phyloP scores from a whole-genome alignment of 1,140 invertebrate species.

The Callitettix versicolor region DNA sequence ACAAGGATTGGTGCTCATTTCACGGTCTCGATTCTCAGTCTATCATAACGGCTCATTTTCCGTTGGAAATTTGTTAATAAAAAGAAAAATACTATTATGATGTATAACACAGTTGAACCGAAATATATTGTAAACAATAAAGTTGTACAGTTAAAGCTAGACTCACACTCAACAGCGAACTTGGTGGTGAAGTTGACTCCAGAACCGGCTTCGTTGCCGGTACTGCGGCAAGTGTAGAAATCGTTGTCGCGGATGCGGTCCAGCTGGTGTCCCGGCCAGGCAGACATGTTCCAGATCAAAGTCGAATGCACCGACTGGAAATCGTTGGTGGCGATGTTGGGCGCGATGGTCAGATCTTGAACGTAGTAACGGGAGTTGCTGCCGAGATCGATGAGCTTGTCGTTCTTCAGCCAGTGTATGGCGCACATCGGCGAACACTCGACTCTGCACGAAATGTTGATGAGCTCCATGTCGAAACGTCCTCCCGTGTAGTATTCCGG shows the following conservation, averaged over 20 bases:
- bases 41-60: too few species aligned
- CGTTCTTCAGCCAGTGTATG: constrained; percentile 73
- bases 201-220: constrained; percentile 54
- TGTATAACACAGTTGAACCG: too few species aligned
- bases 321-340: constrained; percentile 64
- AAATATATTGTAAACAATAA: too few species aligned
- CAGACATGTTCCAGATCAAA: constrained; percentile 69
- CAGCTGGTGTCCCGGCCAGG: constrained; percentile 65
- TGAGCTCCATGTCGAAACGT: constrained; percentile 51
- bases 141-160: too few species aligned
- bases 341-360: constrained; percentile 46
- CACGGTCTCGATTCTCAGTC: too few species aligned
- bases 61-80: too few species aligned
- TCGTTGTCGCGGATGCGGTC: constrained; percentile 65
- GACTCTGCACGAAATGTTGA: constrained; percentile 73
- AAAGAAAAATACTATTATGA: too few species aligned
- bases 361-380: constrained; percentile 51
- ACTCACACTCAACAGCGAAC: constrained; percentile 83
- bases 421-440: constrained; percentile 78
- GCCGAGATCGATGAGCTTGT: constrained; percentile 43
- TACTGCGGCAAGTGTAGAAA: constrained; percentile 75
- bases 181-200: constrained; percentile 68
- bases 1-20: too few species aligned
- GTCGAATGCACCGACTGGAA: constrained; percentile 81
- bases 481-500: constrained; percentile 71